Conservation (phyloP, 1,140 invertebrate species). For the Paralvinella palmiformis region DNA sequence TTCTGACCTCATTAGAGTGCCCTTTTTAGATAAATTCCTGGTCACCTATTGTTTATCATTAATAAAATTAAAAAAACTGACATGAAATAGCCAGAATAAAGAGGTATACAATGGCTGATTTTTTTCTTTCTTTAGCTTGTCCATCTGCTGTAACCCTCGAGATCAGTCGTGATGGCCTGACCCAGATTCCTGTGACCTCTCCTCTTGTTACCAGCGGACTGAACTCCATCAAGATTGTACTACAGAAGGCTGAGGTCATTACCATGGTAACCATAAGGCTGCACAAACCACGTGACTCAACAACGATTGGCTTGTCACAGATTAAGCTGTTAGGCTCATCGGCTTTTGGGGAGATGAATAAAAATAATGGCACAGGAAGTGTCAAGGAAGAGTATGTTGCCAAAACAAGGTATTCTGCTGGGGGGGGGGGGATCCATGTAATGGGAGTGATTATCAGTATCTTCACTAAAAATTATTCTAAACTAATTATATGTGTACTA, state of each 20-base stretch:
- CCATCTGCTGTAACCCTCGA: conserved; percentile 85
- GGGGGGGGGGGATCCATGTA: conserved; percentile 30
- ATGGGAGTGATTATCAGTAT: neutral
- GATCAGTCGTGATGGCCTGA: conserved; percentile 56
- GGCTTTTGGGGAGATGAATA: conserved; percentile 56
- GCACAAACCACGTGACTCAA: conserved; percentile 77
- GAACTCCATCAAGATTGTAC: conserved; percentile 73
- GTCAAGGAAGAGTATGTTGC: conserved; percentile 40
- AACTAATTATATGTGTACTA: too few relatives aligned
- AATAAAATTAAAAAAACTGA: too few relatives aligned
- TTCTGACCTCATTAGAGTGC: too few relatives aligned
- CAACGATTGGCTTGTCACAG: conserved; percentile 80
- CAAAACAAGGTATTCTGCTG: conserved; percentile 47
- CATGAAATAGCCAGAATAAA: too few relatives aligned
- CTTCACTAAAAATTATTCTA: too few relatives aligned
- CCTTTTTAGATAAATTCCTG: too few relatives aligned
- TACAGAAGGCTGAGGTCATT: conserved; percentile 73
- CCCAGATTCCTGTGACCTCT: conserved; percentile 61
- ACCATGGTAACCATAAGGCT: conserved; percentile 58
- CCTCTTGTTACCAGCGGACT: conserved; percentile 76
- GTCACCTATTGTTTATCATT: too few relatives aligned
- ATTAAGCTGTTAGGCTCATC: conserved; percentile 77
- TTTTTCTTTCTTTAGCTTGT: conserved; percentile 57
- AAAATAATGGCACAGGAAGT: conserved; percentile 10
- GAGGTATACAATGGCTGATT: neutral